Evolutionary conservation across 2,888 invertebrate genomes (phyloP).

Genomic region (Napeogenes inachia): DNA sequence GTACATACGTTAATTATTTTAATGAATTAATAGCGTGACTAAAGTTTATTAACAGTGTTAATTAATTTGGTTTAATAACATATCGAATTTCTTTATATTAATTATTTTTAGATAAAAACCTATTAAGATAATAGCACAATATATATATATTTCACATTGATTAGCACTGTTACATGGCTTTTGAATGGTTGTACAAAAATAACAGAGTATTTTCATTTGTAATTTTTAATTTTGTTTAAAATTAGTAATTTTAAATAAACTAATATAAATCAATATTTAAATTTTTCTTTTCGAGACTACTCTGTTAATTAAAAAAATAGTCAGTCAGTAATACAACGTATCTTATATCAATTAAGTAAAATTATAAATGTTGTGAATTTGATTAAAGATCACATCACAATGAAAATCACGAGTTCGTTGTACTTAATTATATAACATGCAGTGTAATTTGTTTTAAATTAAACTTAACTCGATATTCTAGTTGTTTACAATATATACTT

Average conservation of each 20-base stretch:
- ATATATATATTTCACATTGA: slow-evolving; percentile 3
- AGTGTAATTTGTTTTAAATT: slow-evolving; percentile 19
- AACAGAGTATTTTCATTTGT: slow-evolving; percentile 17
- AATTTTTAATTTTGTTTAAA: background rate
- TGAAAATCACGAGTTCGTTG: background rate
- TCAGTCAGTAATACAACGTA: slow-evolving; percentile 2
- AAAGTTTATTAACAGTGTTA: slow-evolving; percentile 19
- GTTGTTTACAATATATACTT: slow-evolving; percentile 19
- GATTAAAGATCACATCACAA: background rate
- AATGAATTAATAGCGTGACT: slow-evolving; percentile 28
- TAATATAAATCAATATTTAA: background rate
- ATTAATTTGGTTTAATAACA: slow-evolving; percentile 4
- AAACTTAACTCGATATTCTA: slow-evolving; percentile 13
- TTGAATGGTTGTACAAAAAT: slow-evolving; percentile 5
- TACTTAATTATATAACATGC: background rate
- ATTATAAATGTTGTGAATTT: background rate
- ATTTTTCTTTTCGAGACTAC: background rate
- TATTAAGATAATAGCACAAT: background rate
- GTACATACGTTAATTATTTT: background rate
- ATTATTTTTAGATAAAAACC: background rate
- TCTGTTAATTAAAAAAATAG: slow-evolving; percentile 1
- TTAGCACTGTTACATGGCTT: slow-evolving; percentile 16
- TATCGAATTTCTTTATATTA: background rate
- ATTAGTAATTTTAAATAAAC: background rate
- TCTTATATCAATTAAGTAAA: background rate